phyloP scores from a whole-genome alignment of 1,140 invertebrate genomes.

The Drosophila aff. region DNA sequence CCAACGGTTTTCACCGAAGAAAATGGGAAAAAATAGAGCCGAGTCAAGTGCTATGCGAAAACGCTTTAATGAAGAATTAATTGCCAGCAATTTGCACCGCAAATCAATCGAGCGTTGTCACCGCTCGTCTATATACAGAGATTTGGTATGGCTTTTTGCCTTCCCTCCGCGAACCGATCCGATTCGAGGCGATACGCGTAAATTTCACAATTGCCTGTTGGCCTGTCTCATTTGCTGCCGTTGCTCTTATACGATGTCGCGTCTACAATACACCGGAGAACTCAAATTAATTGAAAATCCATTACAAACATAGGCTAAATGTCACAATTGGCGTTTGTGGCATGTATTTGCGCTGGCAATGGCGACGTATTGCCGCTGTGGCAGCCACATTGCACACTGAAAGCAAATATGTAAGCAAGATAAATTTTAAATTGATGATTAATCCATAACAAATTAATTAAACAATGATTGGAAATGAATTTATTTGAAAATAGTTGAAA shows the following conservation, averaged over 20 bases:
- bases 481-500: too few species aligned
- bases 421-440: background rate
- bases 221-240: constrained; percentile 43
- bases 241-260: constrained; percentile 73
- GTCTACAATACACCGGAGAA: constrained; percentile 83
- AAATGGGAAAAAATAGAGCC: constrained; percentile 23
- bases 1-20: constrained; percentile 63
- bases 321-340: constrained; percentile 84
- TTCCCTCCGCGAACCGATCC: background rate
- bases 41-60: constrained; percentile 71
- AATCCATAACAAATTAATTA: background rate
- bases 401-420: background rate
- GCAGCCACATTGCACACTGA: constrained; percentile 28
- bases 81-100: constrained; percentile 83
- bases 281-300: constrained; percentile 84
- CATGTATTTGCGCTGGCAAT: constrained; percentile 76
- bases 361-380: constrained; percentile 69
- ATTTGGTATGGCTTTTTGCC: constrained; percentile 43
- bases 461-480: background rate
- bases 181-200: constrained; percentile 65
- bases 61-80: constrained; percentile 84
- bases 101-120: constrained; percentile 81
- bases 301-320: constrained; percentile 84
- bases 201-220: constrained; percentile 77
- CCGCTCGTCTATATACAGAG: constrained; percentile 60